These are phyloP conservation scores for Bombycilla garrulus DNA, from an alignment of 2,113 vertebrate species.

Conservation along the genomic window DNA sequence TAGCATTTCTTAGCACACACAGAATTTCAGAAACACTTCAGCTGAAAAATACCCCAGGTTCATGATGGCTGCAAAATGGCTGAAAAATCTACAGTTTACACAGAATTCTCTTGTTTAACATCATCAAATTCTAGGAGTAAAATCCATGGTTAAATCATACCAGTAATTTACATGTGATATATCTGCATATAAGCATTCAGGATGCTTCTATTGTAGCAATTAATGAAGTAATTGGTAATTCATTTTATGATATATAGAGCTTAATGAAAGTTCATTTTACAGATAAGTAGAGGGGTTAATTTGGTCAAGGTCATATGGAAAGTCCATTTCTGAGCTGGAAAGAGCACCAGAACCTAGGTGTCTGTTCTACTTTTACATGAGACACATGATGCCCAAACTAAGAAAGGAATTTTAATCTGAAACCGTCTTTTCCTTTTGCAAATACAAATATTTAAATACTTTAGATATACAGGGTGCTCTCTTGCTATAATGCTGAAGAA, in stretches of 20 bases:
- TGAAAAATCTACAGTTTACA: not conserved
- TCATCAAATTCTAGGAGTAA: not conserved
- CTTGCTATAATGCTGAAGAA: not conserved
- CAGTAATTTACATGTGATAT: not conserved
- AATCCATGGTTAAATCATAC: not conserved
- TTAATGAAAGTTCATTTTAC: not conserved
- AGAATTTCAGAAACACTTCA: not conserved
- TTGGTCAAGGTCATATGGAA: slow-evolving; percentile 49
- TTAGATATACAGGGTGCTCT: not conserved
- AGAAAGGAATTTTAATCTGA: not conserved
- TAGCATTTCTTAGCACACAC: not conserved
- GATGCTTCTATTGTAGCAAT: not conserved
- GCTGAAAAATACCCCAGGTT: not conserved
- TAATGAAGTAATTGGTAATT: not conserved
- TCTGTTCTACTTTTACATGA: not conserved
- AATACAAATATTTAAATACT: not conserved
- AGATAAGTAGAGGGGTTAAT: not conserved
- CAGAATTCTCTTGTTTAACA: not conserved
- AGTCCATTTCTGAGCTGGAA: not conserved
- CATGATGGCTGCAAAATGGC: not conserved
- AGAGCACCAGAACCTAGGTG: not conserved
- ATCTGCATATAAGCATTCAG: not conserved
- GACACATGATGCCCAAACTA: not conserved
- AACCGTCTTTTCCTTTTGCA: not conserved
- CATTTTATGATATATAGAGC: not conserved